phyloP scores from a whole-genome alignment of 2,888 invertebrate genomes.

The Punctoribates punctum region DNA sequence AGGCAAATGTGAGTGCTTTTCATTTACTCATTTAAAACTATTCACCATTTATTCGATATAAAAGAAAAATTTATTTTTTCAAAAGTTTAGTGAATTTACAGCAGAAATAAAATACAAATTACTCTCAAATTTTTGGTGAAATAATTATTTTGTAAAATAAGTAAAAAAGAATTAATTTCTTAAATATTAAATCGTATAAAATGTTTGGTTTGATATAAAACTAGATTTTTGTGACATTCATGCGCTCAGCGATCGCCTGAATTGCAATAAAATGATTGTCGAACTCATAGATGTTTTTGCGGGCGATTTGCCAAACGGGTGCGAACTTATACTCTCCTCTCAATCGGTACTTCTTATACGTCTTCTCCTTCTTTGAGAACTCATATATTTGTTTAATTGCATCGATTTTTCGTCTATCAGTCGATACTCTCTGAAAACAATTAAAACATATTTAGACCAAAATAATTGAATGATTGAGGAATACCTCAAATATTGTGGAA shows the following conservation, averaged over 20 bases:
- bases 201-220: background rate
- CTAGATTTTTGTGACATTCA: background rate
- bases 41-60: too few relatives aligned
- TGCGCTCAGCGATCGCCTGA: background rate
- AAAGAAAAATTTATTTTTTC: too few relatives aligned
- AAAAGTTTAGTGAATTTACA: too few relatives aligned
- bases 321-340: background rate
- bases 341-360: background rate
- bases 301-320: background rate
- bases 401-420: background rate
- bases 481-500: background rate
- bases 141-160: background rate
- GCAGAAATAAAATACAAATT: too few relatives aligned
- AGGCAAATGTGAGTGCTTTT: too few relatives aligned
- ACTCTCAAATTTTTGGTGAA: too few relatives aligned
- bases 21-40: too few relatives aligned
- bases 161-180: background rate
- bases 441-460: background rate
- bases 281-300: background rate
- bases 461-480: background rate
- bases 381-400: constrained; percentile 8
- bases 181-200: background rate
- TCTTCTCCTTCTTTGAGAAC: background rate
- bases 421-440: background rate
- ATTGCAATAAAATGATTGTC: background rate